Evolutionary conservation across 1,140 invertebrate species (phyloP).

Genomic region (Grapholita molesta): DNA sequence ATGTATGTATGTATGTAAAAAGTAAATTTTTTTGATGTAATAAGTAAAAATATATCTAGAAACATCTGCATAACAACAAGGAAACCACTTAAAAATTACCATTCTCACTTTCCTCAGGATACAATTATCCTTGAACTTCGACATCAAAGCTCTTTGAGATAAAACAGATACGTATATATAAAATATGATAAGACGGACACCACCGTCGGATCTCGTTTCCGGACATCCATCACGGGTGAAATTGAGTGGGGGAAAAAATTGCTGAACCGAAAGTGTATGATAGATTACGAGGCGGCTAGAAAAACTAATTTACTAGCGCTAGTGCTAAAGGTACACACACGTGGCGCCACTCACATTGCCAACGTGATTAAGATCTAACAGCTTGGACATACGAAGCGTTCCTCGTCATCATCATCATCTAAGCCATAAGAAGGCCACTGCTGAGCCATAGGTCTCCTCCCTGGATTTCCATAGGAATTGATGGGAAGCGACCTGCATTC

Average conservation of each 20-base stretch:
- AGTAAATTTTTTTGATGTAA: not conserved
- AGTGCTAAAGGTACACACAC: not conserved
- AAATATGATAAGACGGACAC: not conserved
- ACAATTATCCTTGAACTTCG: constrained; percentile 9
- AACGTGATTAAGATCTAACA: no score
- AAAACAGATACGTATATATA: not conserved
- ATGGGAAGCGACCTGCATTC: no score
- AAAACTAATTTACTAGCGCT: not conserved
- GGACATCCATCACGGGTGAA: not conserved
- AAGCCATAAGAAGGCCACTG: no score
- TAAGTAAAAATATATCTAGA: not conserved
- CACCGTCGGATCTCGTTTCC: not conserved
- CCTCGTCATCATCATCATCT: no score
- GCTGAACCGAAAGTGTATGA: not conserved
- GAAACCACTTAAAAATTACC: not conserved
- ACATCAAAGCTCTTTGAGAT: constrained; percentile 4
- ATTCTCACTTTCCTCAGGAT: not conserved
- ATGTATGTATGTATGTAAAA: no score
- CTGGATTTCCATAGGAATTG: no score
- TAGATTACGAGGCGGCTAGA: not conserved
- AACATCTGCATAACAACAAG: not conserved
- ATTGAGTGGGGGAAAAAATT: constrained; percentile 9
- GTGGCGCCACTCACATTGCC: no score
- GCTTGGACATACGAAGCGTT: no score
- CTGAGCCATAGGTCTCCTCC: no score